Conservation (phyloP, 2,113 vertebrate species). For the Psephotus haematonotus region DNA sequence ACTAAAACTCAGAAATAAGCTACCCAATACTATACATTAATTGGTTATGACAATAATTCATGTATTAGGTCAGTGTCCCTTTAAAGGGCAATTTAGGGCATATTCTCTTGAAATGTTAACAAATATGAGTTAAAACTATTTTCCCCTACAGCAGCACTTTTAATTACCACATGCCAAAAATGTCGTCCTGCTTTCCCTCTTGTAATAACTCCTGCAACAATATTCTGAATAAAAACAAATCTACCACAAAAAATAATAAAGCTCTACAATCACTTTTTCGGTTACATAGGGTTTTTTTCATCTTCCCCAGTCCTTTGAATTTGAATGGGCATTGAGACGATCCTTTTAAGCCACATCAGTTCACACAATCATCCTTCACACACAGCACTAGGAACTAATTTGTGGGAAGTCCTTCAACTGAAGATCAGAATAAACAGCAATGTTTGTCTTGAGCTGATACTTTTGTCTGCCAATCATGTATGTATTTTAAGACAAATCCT, state of each 20-base stretch:
- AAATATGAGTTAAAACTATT: not conserved
- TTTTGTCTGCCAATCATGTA: not conserved
- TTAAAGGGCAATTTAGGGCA: not conserved
- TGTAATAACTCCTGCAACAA: not conserved
- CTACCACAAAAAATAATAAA: not conserved
- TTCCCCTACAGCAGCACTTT: not conserved
- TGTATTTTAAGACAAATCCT: not conserved
- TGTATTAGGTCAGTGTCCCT: not conserved
- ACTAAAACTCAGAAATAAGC: not conserved
- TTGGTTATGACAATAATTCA: not conserved
- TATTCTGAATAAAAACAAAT: not conserved
- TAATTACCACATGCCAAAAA: not conserved
- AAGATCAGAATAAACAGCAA: not conserved
- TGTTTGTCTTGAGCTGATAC: not conserved
- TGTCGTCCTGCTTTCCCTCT: not conserved
- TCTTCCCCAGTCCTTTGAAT: not conserved
- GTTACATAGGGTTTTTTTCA: accelerated
- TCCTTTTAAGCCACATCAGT: not conserved
- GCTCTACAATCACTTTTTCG: not conserved
- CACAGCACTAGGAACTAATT: not conserved
- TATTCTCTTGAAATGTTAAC: not conserved
- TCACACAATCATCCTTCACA: not conserved
- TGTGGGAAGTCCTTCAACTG: not conserved
- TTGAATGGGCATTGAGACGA: not conserved
- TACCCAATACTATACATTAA: not conserved